phyloP scores from a whole-genome alignment of 2,888 invertebrate genomes.

The Tanytarsus gracilentus region DNA sequence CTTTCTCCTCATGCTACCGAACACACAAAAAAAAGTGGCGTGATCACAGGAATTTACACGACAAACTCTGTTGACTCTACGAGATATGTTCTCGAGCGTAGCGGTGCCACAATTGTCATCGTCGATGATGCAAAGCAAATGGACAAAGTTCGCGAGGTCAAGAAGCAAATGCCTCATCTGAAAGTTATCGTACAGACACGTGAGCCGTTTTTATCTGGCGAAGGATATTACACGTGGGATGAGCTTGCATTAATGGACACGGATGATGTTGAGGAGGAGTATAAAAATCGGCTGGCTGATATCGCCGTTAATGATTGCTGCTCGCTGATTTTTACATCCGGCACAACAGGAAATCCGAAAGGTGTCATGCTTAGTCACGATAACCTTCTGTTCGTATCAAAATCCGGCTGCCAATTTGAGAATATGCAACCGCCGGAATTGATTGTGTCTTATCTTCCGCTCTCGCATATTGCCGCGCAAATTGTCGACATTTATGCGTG shows the following conservation, averaged over 20 bases:
- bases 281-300: constrained; percentile 56
- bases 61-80: constrained; percentile 85
- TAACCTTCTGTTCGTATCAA: constrained; percentile 65
- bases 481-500: constrained; percentile 61
- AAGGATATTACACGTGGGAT: constrained; percentile 59
- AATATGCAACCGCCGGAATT: constrained; percentile 47
- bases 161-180: constrained; percentile 57
- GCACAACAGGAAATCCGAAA: constrained; percentile 82
- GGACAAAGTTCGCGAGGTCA: constrained; percentile 67
- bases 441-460: constrained; percentile 66
- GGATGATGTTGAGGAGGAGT: constrained; percentile 57
- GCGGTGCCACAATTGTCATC: constrained; percentile 72
- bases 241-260: constrained; percentile 64
- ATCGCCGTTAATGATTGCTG: constrained; percentile 77
- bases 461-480: constrained; percentile 81
- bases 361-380: constrained; percentile 91
- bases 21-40: no score
- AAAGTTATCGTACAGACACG: constrained; percentile 61
- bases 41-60: constrained; percentile 81
- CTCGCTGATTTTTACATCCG: constrained; percentile 78
- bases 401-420: constrained; percentile 34
- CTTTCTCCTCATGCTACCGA: no score
- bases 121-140: constrained; percentile 82
- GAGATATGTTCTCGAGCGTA: constrained; percentile 62
- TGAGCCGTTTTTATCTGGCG: constrained; percentile 39